These are phyloP conservation scores for Seira sanloemensis DNA, from an alignment of 2,888 invertebrate genomes.

Conservation along the genomic window DNA sequence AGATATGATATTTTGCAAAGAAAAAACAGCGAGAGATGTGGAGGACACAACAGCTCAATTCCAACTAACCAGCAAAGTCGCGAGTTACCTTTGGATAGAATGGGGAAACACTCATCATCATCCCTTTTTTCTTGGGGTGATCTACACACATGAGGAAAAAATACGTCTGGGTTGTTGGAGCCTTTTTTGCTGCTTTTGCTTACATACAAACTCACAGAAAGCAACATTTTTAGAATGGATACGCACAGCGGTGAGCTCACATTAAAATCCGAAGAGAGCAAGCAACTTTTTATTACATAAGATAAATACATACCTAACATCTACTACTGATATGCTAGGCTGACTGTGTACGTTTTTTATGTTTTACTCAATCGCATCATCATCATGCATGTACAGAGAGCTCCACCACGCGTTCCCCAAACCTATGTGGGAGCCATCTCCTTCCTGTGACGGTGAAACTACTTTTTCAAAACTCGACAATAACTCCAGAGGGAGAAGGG, in stretches of 20 bases:
- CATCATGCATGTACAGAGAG: background rate
- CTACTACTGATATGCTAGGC: background rate
- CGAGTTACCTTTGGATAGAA: conserved; percentile 40
- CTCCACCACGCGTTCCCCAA: conserved; percentile 32
- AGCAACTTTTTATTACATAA: conserved; percentile 28
- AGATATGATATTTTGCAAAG: background rate
- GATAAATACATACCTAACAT: background rate
- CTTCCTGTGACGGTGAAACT: conserved; percentile 40
- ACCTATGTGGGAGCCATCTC: conserved; percentile 61
- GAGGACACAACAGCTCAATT: conserved; percentile 45
- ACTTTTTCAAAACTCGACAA: background rate
- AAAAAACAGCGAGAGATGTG: conserved; percentile 44
- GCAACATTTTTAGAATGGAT: background rate
- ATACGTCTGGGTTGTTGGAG: no score
- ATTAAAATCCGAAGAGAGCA: conserved; percentile 21
- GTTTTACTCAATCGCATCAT: background rate
- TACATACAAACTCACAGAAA: background rate
- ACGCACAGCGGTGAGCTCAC: conserved; percentile 14
- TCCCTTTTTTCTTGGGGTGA: conserved; percentile 40
- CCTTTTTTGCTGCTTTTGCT: background rate
- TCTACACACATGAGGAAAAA: conserved; percentile 38
- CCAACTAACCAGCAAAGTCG: conserved; percentile 49
- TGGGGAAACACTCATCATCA: conserved; percentile 17
- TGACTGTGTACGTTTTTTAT: background rate
- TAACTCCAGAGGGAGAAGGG: conserved; percentile 10